Evolutionary conservation across 2,113 vertebrate species (phyloP), one percentile per base, ranked within the genome.

Genomic region (Chitala chitala): DNA sequence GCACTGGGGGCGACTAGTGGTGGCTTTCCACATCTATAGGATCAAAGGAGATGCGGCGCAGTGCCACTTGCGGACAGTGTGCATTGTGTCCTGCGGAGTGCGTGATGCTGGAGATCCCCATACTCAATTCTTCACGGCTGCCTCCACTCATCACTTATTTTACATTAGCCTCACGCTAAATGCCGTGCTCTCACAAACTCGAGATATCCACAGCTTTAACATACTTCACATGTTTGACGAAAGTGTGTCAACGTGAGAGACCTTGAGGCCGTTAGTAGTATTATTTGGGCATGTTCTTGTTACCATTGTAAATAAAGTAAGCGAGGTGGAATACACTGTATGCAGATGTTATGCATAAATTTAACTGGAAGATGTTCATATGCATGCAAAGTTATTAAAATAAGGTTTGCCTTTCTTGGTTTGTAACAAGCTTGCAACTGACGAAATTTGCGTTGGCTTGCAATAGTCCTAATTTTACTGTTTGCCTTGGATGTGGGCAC

Each of bases 1-100:
- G 94, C 95, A 96, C 94, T 97, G 95, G 95, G 95, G 95, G 95
- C 95, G 95, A 98, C 96, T 98, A 98, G 95, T 90, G 95, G 96
- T 93, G 93, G 94, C 93, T 95, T 92, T 93, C 93, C 92, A 94
- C 95, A 96, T 78, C 84, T 82, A 77, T 88, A 92, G 93, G 94
- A 94, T 91, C 80, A 83, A 90, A 90, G 91, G 64, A 20, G 42
- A 38, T 24, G 40, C 40, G 17, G 64, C 40, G 40, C 48, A 2
- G n/a, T n/a, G 64, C n/a, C 64, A 46, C n/a, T 7, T n/a, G n/a
- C 64, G 90, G 77, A 86, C 90, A 87, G 85, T 90, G 91, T 86
- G 89, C 91, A 86, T 86, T 87, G 85, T 40, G 61, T 42, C 81
- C 46, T 61, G 76, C 55, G 56, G n/a, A n/a, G n/a, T n/a, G n/a